Percentiles rank a stretch among this genome's conserved stretches.
phyloP scores from a whole-genome alignment of 2,888 invertebrate genomes.

The Ichneumon xanthorius region DNA sequence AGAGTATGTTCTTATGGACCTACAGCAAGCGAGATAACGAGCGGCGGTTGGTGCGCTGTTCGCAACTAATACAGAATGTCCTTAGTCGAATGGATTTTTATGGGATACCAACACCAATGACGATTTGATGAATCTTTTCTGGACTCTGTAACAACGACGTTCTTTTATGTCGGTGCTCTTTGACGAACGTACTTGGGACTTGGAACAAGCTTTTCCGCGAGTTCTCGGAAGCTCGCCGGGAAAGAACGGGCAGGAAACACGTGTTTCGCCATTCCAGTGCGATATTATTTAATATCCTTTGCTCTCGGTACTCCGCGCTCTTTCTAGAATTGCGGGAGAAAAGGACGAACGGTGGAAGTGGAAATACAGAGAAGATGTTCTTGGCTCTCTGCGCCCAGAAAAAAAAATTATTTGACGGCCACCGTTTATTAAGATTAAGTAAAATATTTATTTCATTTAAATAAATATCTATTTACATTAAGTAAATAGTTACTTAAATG shows the following conservation, averaged over 20 bases:
- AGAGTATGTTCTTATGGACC: slow-evolving; percentile 59
- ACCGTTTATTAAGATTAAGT: too few relatives aligned
- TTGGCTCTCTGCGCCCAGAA: not conserved
- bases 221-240: slow-evolving; percentile 1
- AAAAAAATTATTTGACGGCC: too few relatives aligned
- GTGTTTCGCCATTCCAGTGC: not conserved
- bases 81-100: slow-evolving; percentile 53
- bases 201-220: slow-evolving; percentile 10
- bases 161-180: slow-evolving; percentile 30
- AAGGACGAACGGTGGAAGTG: not conserved
- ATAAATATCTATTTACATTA: too few relatives aligned
- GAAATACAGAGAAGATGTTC: not conserved
- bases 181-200: slow-evolving; percentile 47
- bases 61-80: slow-evolving; percentile 36
- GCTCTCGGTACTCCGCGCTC: not conserved
- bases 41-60: slow-evolving; percentile 7
- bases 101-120: slow-evolving; percentile 45
- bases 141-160: slow-evolving; percentile 50
- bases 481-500: too few relatives aligned
- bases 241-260: slow-evolving; percentile 8
- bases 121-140: slow-evolving; percentile 52
- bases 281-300: not conserved
- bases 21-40: slow-evolving; percentile 54
- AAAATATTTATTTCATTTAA: too few relatives aligned
- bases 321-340: not conserved